Conservation (phyloP, 1,140 invertebrate genomes). For the Solen grandis region DNA sequence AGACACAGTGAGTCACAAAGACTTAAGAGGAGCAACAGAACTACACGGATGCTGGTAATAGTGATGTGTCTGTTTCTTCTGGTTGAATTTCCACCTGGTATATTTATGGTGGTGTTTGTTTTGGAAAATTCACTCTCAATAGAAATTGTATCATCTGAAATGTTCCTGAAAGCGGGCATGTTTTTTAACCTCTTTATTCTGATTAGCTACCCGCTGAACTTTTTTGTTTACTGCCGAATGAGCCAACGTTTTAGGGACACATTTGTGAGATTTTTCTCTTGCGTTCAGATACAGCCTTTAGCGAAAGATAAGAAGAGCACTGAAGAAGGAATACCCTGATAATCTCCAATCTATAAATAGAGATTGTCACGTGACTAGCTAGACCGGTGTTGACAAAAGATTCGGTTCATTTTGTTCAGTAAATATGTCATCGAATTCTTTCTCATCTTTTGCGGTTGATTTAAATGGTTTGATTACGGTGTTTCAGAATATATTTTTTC, state of each 20-base stretch:
- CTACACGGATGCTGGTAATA: constrained; percentile 96
- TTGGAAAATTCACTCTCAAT: constrained; percentile 85
- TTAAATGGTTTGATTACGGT: no score
- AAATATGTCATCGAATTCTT: no score
- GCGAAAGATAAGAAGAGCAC: no score
- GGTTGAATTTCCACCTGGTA: constrained; percentile 94
- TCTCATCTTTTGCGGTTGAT: no score
- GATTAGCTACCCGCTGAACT: constrained; percentile 95
- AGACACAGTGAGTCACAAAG: constrained; percentile 91
- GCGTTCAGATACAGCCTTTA: constrained; percentile 63
- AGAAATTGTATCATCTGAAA: constrained; percentile 54
- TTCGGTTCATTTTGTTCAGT: no score
- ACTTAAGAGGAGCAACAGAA: constrained; percentile 92
- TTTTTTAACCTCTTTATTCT: constrained; percentile 94
- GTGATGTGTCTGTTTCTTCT: constrained; percentile 95
- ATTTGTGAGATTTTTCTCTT: constrained; percentile 91
- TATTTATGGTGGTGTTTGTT: constrained; percentile 90
- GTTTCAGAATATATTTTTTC: no score
- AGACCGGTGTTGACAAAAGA: no score
- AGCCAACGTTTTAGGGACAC: constrained; percentile 95
- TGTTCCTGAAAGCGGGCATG: constrained; percentile 61
- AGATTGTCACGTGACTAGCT: no score
- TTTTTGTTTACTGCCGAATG: constrained; percentile 98
- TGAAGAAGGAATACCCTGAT: no score
- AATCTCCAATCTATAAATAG: no score